A percentile compares a stretch with the other conserved stretches of the same genome.
phyloP scores from a whole-genome alignment of 2,113 vertebrate species.

The Microcebus griseorufus region DNA sequence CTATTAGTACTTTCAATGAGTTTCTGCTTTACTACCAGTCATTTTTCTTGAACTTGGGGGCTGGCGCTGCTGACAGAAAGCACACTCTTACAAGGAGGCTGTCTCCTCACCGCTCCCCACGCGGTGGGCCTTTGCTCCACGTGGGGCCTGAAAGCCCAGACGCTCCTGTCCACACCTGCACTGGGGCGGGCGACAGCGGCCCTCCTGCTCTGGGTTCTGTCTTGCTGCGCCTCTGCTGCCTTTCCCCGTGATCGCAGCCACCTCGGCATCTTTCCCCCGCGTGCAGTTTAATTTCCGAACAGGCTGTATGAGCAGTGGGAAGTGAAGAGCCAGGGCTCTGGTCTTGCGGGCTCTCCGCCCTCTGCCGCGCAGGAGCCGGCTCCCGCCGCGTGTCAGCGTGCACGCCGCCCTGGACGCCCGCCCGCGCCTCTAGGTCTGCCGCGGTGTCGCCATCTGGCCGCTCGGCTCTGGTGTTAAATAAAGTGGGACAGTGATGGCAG shows the following conservation, averaged over 20 bases:
- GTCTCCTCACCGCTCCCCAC: neutral
- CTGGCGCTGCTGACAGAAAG: neutral
- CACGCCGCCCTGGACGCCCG: neutral
- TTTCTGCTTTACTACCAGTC: neutral
- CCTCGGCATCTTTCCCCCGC: neutral
- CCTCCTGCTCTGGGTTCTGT: neutral
- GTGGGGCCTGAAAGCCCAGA: neutral
- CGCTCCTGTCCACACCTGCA: neutral
- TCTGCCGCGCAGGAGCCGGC: constrained; percentile 13
- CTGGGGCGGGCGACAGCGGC: too few species aligned
- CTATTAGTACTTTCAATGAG: neutral
- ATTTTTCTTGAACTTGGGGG: neutral
- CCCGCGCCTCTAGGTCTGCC: neutral
- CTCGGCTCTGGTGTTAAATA: constrained; percentile 36
- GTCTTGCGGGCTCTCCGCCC: neutral
- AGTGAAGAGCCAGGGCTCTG: neutral
- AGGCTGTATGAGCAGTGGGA: neutral
- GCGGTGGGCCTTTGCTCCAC: neutral
- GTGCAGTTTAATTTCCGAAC: constrained; percentile 15
- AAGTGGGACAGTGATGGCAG: neutral
- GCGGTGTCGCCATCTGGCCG: neutral
- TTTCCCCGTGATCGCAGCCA: neutral
- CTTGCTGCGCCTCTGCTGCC: neutral
- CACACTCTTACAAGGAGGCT: neutral
- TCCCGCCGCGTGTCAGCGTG: neutral